Evolutionary conservation across 2,113 vertebrate species (phyloP).

Genomic region (Choloepus hoffmanni): DNA sequence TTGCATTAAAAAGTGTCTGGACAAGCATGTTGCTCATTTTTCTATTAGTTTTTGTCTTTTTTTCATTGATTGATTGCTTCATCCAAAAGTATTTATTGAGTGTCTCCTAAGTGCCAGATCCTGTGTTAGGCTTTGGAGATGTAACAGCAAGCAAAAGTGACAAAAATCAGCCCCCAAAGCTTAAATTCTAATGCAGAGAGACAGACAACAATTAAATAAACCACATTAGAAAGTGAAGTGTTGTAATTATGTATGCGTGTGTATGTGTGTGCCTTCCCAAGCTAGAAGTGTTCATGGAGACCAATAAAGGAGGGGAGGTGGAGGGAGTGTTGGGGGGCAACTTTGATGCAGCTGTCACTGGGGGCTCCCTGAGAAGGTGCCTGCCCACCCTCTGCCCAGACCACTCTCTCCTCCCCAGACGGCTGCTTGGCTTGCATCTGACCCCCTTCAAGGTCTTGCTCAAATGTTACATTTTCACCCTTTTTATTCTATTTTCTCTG

Average conservation of each 20-base stretch:
- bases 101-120: no score
- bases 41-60: background rate
- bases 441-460: fast-evolving
- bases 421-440: fast-evolving
- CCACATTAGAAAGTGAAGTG: no score
- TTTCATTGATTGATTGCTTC: fast-evolving
- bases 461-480: fast-evolving
- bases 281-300: background rate
- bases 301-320: background rate
- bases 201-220: background rate
- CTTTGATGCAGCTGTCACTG: background rate
- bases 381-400: background rate
- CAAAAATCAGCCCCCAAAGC: no score
- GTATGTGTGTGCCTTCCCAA: background rate
- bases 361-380: fast-evolving
- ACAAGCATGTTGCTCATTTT: fast-evolving
- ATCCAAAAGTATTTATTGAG: background rate
- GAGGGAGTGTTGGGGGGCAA: no score
- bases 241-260: background rate
- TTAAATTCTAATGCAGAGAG: background rate
- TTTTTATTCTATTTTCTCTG: fast-evolving
- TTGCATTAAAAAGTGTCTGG: no score
- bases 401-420: background rate
- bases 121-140: background rate
- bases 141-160: background rate